Evolutionary conservation across 2,888 invertebrate species (phyloP), one percentile per base, ranked within the genome.

Genomic region (Philopedon plagiatum): DNA sequence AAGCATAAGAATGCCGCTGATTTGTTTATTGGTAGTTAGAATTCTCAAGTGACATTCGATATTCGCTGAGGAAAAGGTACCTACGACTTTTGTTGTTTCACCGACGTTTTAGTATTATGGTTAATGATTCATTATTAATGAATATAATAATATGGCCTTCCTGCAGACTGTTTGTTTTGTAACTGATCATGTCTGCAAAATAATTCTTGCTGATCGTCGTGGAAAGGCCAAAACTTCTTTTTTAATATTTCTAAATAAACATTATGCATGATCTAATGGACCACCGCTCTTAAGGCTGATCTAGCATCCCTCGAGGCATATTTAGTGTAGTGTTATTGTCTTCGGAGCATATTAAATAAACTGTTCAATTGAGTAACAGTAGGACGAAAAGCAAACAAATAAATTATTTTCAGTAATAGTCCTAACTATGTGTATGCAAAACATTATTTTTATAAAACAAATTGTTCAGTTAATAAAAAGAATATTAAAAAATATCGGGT

Each of bases 71-170:
- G 5, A 54, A 23, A 46, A 46, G 46, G n/a, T 46, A n/a, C n/a
- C n/a, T n/a, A 21, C 5, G 44, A 49, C 29, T 29, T 29, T 54
- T 54, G 51, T 54, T 54, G 23, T 26, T 54, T 54, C 29, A 54
- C 51, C 51, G 51, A 54, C 51, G 29, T 5, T 29, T 29, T 29
- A 29, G 7, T 5, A 29, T 29, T 29, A 7, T 29, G 29, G 29
- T 29, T 34, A 8, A 34, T 8, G 34, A 15, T 7, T 15, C 4
- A 32, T 11, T 11, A 37, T 37, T 37, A 37, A 11, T 37, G 37
- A 9, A n/a, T 11, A 1, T 37, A n/a, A 37, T 9, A 3, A 11
- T 41, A 5, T 11, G 18, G 41, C 8, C 51, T 23, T 54, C 9
- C 9, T 54, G 29, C 15, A 15, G 18, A 32, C 29, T 29, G 29